Conservation (phyloP, 2,888 invertebrate species). For the Coenonympha glycerion region DNA sequence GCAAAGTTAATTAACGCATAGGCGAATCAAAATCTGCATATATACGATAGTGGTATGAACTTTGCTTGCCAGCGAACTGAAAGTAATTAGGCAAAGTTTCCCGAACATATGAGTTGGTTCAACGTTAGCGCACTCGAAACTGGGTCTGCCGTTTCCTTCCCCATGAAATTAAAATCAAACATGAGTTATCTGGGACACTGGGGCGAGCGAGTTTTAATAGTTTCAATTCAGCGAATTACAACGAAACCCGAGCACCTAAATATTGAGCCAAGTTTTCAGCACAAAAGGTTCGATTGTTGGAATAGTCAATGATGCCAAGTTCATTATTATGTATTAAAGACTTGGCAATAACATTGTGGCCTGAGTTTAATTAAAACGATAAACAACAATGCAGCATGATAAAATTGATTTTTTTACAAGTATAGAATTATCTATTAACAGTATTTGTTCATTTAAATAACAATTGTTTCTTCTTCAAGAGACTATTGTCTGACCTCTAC, state of each 20-base stretch:
- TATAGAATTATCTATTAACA: too few species aligned
- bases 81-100: background rate
- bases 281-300: background rate
- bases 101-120: background rate
- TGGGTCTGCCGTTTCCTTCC: background rate
- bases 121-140: background rate
- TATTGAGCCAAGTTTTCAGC: conserved; percentile 4
- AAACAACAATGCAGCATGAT: too few species aligned
- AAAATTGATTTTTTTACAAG: too few species aligned
- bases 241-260: background rate
- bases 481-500: too few species aligned
- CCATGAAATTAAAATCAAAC: conserved; percentile 6
- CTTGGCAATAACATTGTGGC: too few species aligned
- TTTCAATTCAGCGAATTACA: conserved; percentile 39
- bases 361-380: too few species aligned
- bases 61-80: background rate
- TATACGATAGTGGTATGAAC: background rate
- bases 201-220: conserved; percentile 33
- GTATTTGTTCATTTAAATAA: too few species aligned
- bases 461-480: too few species aligned
- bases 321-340: too few species aligned
- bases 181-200: conserved; percentile 39
- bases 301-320: background rate
- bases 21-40: background rate
- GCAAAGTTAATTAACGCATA: too few species aligned